A percentile compares a stretch with the other conserved stretches of the same genome.
phyloP scores from a whole-genome alignment of 2,888 invertebrate species.

The Leptothorax acervorum region DNA sequence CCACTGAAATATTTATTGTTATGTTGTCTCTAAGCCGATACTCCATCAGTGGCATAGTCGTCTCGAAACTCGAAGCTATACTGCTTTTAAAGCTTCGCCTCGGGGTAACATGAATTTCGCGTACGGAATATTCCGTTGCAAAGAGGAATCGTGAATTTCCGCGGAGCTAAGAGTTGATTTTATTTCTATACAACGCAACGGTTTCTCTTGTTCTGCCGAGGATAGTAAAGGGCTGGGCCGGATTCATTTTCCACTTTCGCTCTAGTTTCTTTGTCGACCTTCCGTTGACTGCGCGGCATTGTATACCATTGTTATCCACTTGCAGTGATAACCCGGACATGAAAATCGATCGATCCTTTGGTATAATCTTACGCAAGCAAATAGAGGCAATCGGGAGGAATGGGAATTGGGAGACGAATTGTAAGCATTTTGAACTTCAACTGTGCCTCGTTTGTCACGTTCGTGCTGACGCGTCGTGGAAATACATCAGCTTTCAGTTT shows the following conservation, averaged over 20 bases:
- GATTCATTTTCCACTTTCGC: not conserved
- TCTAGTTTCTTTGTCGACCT: not conserved
- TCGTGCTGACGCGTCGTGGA: slow-evolving; percentile 25
- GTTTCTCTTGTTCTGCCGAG: not conserved
- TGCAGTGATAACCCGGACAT: slow-evolving; percentile 11
- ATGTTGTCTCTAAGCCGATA: not conserved
- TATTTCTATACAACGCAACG: not conserved
- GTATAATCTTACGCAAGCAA: not conserved
- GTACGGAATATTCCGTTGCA: not conserved
- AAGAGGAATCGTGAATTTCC: slow-evolving; percentile 18
- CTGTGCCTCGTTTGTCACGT: slow-evolving; percentile 30
- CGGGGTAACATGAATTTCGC: not conserved
- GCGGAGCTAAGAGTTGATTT: not conserved
- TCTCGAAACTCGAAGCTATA: not conserved
- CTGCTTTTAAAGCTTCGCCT: slow-evolving; percentile 18
- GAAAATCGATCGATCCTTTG: slow-evolving; percentile 5
- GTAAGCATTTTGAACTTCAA: slow-evolving; percentile 42
- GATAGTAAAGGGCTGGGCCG: not conserved
- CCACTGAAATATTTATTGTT: slow-evolving; percentile 22
- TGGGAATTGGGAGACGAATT: slow-evolving; percentile 38
- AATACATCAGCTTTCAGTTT: slow-evolving; percentile 38
- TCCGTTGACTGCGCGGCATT: not conserved
- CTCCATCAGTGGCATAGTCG: not conserved
- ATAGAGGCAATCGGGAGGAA: slow-evolving; percentile 34
- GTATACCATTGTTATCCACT: slow-evolving; percentile 1